phyloP scores from a whole-genome alignment of 2,113 vertebrate genomes.

The Hippocampus guttulatus region DNA sequence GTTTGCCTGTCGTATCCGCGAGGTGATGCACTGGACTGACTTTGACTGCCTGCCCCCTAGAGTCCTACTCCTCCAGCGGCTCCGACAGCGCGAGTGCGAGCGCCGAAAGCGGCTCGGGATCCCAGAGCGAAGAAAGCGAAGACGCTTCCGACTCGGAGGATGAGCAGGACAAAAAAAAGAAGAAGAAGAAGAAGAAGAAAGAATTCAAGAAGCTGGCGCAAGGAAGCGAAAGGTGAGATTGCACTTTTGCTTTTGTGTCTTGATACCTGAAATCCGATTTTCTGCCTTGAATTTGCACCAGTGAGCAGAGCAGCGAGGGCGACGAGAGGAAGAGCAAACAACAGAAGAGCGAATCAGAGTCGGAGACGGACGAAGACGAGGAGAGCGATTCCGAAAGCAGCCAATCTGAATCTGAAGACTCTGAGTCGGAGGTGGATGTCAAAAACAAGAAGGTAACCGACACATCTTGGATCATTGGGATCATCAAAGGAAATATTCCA shows the following conservation, averaged over 20 bases:
- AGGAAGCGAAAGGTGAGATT: conserved; percentile 56
- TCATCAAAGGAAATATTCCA: neutral
- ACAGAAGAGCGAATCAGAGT: conserved; percentile 60
- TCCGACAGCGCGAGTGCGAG: conserved; percentile 74
- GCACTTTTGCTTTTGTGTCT: neutral
- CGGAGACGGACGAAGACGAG: conserved; percentile 79
- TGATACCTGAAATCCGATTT: too few relatives aligned
- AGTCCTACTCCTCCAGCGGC: conserved; percentile 79
- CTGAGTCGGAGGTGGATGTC: conserved; percentile 71
- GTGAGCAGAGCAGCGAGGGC: conserved; percentile 80
- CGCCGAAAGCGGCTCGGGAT: conserved; percentile 72
- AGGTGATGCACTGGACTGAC: neutral
- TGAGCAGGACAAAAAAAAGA: conserved; percentile 72
- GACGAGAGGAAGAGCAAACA: conserved; percentile 65
- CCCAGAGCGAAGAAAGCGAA: conserved; percentile 74
- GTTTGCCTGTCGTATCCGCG: neutral
- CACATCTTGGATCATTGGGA: neutral
- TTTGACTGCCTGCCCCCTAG: conserved; percentile 55
- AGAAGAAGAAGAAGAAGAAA: conserved; percentile 74
- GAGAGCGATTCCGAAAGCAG: conserved; percentile 84
- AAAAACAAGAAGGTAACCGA: conserved; percentile 77
- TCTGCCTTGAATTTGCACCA: conserved; percentile 41
- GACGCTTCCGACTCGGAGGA: conserved; percentile 78
- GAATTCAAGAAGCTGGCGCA: conserved; percentile 56
- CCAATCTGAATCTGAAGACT: conserved; percentile 79